phyloP scores from a whole-genome alignment of 1,140 invertebrate genomes.

The Anoplolepis gracilipes region DNA sequence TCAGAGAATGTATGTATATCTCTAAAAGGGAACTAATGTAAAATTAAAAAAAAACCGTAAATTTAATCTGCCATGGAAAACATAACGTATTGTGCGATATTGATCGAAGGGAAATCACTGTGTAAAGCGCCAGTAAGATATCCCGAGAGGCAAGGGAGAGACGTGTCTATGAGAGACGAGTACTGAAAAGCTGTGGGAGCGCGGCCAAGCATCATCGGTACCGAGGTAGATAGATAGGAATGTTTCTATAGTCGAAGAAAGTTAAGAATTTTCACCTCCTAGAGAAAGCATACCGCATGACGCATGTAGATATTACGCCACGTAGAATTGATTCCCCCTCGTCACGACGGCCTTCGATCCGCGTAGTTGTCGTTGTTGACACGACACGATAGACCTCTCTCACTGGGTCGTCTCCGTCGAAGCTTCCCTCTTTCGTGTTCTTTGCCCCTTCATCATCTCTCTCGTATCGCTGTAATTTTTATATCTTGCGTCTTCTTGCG shows the following conservation, averaged over 20 bases:
- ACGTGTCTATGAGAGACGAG: conserved; percentile 33
- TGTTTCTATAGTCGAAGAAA: conserved; percentile 81
- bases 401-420: background rate
- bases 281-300: conserved; percentile 84
- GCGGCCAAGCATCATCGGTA: conserved; percentile 70
- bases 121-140: conserved; percentile 8
- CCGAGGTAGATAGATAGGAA: conserved; percentile 63
- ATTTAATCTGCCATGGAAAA: background rate
- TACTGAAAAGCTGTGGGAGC: conserved; percentile 42
- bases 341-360: conserved; percentile 64
- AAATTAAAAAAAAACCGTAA: background rate
- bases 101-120: conserved; percentile 20
- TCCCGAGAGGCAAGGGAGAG: conserved; percentile 12
- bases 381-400: conserved; percentile 20
- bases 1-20: background rate
- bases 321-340: conserved; percentile 65
- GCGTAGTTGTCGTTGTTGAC: background rate
- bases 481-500: background rate
- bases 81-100: conserved; percentile 10
- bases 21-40: background rate
- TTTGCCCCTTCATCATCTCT: background rate
- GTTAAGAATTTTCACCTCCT: conserved; percentile 84
- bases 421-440: too few species aligned
- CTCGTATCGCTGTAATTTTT: background rate
- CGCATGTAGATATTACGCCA: conserved; percentile 78